phyloP scores from a whole-genome alignment of 2,113 vertebrate species.

The Hymenochirus boettgeri region DNA sequence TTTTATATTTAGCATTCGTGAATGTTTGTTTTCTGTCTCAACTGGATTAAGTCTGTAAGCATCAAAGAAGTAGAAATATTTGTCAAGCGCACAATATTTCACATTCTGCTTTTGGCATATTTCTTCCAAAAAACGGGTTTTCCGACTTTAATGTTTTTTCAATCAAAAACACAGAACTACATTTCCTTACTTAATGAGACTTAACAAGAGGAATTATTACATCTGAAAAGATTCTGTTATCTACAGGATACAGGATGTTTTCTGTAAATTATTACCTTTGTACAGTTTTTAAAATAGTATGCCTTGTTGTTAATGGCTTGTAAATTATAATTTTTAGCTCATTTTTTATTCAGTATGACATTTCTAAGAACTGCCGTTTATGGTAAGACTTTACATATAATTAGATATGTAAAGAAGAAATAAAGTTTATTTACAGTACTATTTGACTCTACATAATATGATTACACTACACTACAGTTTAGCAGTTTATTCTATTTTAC shows the following conservation, averaged over 20 bases:
- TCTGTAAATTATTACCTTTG: background rate
- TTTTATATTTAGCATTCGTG: slow-evolving; percentile 48
- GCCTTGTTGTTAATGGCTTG: background rate
- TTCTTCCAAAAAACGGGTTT: slow-evolving; percentile 47
- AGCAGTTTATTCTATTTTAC: no score
- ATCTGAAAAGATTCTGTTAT: slow-evolving; percentile 2
- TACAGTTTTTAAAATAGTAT: background rate
- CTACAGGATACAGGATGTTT: background rate
- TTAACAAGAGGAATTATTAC: background rate
- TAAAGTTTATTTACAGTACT: no score
- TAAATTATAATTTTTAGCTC: background rate
- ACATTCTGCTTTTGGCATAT: slow-evolving; percentile 46
- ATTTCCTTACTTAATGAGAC: background rate
- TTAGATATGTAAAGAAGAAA: no score
- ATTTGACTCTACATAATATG: no score
- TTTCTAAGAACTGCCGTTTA: no score
- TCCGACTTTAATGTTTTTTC: slow-evolving; percentile 49
- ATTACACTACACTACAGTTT: no score
- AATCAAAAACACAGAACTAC: slow-evolving; percentile 47
- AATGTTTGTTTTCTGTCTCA: slow-evolving; percentile 44
- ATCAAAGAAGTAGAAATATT: slow-evolving; percentile 54
- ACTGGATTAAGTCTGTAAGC: slow-evolving; percentile 53
- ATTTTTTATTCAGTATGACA: no score
- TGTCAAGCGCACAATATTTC: slow-evolving; percentile 48
- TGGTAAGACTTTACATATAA: no score